Conservation (phyloP, 2,113 vertebrate species). For the Leptobrachium ailaonicum region DNA sequence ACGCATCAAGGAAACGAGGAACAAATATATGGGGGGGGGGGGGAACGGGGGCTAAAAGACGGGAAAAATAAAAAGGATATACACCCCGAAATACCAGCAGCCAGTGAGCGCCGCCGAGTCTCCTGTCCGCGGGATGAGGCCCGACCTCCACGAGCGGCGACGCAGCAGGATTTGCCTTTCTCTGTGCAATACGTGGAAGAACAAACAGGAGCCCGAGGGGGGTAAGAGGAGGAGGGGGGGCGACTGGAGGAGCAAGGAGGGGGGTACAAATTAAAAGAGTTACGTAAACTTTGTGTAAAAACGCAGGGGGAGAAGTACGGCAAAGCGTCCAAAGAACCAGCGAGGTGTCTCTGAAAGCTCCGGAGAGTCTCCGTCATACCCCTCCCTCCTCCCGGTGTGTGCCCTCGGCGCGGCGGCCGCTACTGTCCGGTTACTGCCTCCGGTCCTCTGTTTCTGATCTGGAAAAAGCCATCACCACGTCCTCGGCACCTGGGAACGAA, state of each 20-base stretch:
- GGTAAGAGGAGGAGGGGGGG: slow-evolving; percentile 3
- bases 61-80: not conserved
- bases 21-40: not conserved
- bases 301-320: slow-evolving; percentile 52
- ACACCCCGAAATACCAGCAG: not conserved
- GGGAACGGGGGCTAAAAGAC: not conserved
- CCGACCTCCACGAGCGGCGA: not conserved
- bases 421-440: slow-evolving; percentile 79
- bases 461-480: slow-evolving; percentile 98
- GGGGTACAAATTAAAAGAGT: slow-evolving; percentile 26
- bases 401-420: slow-evolving; percentile 24
- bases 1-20: not conserved
- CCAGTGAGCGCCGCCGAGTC: not conserved
- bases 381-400: slow-evolving; percentile 50
- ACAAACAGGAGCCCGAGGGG: not conserved
- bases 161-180: not conserved
- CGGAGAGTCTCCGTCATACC: slow-evolving; percentile 50
- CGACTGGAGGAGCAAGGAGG: not conserved
- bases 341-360: slow-evolving; percentile 51
- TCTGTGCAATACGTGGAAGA: not conserved
- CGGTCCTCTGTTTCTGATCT: slow-evolving; percentile 95
- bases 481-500: slow-evolving; percentile 86
- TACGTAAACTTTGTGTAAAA: slow-evolving; percentile 33
- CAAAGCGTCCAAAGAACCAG: slow-evolving; percentile 57
- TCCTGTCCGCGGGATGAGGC: not conserved